A percentile compares a stretch with the other conserved stretches of the same genome.
Evolutionary conservation across 2,888 invertebrate species (phyloP).

Genomic region (Ennomos fuscantarius): DNA sequence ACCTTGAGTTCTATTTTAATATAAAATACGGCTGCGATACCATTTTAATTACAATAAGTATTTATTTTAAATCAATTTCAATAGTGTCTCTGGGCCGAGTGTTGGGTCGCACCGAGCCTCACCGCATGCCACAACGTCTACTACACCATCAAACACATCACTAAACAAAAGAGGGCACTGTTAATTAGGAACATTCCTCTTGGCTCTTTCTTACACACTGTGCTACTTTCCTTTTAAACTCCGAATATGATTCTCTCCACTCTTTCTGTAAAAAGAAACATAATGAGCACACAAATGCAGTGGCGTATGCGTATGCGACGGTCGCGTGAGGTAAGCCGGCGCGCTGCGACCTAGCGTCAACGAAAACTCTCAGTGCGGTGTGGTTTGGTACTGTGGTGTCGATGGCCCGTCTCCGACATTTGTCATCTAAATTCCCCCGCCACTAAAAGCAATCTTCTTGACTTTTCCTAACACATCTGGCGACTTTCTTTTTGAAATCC

Average conservation of each 20-base stretch:
- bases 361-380: constrained; percentile 50
- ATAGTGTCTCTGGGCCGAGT: constrained; percentile 80
- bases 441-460: constrained; percentile 98
- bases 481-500: constrained; percentile 99
- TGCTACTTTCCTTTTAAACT: constrained; percentile 99
- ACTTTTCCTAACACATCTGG: constrained; percentile 98
- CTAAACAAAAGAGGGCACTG: constrained; percentile 84
- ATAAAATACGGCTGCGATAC: constrained; percentile 83
- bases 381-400: constrained; percentile 58
- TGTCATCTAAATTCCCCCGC: constrained; percentile 64
- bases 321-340: constrained; percentile 53
- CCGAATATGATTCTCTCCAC: constrained; percentile 98
- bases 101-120: constrained; percentile 29
- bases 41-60: constrained; percentile 82
- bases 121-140: constrained; percentile 56
- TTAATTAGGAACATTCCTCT: constrained; percentile 96
- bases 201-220: constrained; percentile 99
- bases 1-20: constrained; percentile 78
- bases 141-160: constrained; percentile 79
- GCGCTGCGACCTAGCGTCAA: constrained; percentile 57
- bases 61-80: constrained; percentile 83
- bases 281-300: constrained; percentile 81
- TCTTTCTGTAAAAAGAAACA: constrained; percentile 93
- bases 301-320: constrained; percentile 55
- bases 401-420: constrained; percentile 74